Evolutionary conservation across 2,113 vertebrate genomes (phyloP).

Genomic region (Furnarius figulus): DNA sequence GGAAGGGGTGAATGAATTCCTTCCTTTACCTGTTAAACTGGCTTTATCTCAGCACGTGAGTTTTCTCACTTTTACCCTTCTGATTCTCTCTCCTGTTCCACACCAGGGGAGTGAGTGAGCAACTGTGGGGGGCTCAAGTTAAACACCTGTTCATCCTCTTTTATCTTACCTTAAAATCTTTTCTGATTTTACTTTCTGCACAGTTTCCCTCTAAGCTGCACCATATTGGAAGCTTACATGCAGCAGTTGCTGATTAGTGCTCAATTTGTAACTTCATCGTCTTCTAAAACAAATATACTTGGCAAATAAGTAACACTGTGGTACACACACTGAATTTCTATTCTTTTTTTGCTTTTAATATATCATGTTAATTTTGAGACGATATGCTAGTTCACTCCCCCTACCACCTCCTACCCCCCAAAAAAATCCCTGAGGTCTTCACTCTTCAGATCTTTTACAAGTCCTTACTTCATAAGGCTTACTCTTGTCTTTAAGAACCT

Average conservation of each 20-base stretch:
- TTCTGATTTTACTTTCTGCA: background rate
- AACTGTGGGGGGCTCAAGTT: background rate
- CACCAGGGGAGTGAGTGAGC: background rate
- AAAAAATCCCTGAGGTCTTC: background rate
- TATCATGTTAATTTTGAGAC: background rate
- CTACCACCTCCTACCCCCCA: rapidly evolving
- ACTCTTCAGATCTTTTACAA: background rate
- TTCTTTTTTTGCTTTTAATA: background rate
- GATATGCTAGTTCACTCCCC: background rate
- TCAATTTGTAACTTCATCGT: background rate
- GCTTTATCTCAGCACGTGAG: background rate
- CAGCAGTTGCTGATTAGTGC: background rate
- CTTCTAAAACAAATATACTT: background rate
- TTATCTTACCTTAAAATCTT: background rate
- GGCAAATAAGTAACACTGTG: background rate
- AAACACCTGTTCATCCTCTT: background rate
- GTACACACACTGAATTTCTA: background rate
- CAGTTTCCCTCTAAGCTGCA: background rate
- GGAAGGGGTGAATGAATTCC: background rate
- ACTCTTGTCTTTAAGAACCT: background rate
- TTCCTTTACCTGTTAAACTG: background rate
- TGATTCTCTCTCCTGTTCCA: background rate
- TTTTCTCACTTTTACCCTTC: background rate
- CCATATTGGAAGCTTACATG: background rate
- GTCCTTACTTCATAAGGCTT: background rate